Conservation (phyloP, 2,797 vertebrate species). For the Acrocephalus scirpaceus region DNA sequence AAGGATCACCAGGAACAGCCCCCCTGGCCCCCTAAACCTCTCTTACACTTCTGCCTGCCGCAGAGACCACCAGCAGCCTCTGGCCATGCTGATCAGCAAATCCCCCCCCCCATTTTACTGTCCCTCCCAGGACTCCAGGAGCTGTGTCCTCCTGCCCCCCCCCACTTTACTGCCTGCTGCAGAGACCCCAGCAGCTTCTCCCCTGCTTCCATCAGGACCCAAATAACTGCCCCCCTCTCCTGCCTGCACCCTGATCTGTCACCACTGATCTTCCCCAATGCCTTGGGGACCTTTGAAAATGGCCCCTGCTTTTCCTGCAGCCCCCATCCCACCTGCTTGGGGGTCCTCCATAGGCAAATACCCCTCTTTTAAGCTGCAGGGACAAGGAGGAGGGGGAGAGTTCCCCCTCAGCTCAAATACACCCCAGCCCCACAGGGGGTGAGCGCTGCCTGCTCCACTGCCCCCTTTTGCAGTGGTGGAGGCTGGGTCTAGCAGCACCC, state of each 20-base stretch:
- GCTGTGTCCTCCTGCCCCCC: not conserved
- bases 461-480: not conserved
- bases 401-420: not conserved
- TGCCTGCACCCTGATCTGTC: not conserved
- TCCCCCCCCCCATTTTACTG: not conserved
- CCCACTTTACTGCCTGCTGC: not conserved
- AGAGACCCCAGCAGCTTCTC: not conserved
- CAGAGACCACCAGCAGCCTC: not conserved
- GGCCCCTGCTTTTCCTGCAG: not conserved
- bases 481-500: not conserved
- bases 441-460: not conserved
- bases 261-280: not conserved
- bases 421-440: not conserved
- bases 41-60: not conserved
- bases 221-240: not conserved
- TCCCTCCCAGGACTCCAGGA: not conserved
- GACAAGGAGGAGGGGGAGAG: not conserved
- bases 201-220: not conserved
- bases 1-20: not conserved
- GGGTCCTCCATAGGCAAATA: not conserved
- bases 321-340: not conserved
- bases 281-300: not conserved
- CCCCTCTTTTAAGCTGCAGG: not conserved
- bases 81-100: not conserved
- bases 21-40: not conserved